These are phyloP conservation scores for Ceriagrion tenellum DNA, from an alignment of 2,888 invertebrate species.

Conservation along the genomic window DNA sequence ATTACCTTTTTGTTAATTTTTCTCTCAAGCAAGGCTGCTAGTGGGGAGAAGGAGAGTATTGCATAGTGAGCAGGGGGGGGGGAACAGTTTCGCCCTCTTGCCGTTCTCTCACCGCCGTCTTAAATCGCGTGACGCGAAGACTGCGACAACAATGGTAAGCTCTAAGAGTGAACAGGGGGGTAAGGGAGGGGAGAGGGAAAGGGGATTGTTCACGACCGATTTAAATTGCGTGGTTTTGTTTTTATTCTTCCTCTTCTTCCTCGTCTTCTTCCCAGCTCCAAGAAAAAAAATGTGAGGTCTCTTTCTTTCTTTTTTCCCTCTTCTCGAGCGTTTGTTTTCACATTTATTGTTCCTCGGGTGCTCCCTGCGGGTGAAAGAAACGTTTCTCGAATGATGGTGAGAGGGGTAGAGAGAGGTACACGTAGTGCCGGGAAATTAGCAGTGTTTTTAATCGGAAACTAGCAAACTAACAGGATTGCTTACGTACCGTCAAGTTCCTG, in stretches of 20 bases:
- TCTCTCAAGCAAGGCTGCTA: background rate
- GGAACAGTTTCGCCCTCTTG: background rate
- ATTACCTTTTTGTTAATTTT: background rate
- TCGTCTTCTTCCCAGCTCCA: background rate
- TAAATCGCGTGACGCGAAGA: slow-evolving; percentile 48
- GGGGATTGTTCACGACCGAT: slow-evolving; percentile 5
- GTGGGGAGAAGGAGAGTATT: background rate
- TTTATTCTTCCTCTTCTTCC: background rate
- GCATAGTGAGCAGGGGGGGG: background rate
- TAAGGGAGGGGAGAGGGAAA: background rate
- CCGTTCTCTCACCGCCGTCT: slow-evolving; percentile 46
- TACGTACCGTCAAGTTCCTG: background rate
- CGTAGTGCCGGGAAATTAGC: slow-evolving; percentile 16
- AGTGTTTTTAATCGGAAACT: slow-evolving; percentile 31
- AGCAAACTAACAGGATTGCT: slow-evolving; percentile 22
- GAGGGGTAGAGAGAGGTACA: background rate
- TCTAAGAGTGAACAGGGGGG: background rate
- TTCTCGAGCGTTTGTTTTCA: background rate
- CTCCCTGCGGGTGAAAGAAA: slow-evolving; percentile 1
- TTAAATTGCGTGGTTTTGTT: slow-evolving; percentile 17
- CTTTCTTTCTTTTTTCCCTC: background rate
- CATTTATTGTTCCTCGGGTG: slow-evolving; percentile 22
- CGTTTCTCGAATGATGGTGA: slow-evolving; percentile 16
- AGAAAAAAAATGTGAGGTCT: background rate
- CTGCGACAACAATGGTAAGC: slow-evolving; percentile 21